These are phyloP conservation scores for Dipodomys stephensi DNA, from an alignment of 2,113 vertebrate genomes.

Conservation along the genomic window DNA sequence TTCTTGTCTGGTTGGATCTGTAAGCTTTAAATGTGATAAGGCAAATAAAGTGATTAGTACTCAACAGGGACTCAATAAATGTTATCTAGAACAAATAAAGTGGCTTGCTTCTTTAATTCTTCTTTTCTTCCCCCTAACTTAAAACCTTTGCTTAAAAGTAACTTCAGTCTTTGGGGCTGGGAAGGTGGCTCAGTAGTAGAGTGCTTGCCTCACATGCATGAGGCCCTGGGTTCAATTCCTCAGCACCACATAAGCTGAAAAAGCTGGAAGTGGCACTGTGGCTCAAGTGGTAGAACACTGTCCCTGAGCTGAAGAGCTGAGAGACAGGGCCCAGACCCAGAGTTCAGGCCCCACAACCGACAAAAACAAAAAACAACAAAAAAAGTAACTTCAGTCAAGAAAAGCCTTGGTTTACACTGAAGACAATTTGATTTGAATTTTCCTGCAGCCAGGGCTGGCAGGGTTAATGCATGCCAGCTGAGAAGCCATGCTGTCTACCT, in stretches of 20 bases:
- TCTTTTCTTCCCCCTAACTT: neutral
- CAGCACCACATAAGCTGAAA: too few relatives aligned
- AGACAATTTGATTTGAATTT: constrained; percentile 37
- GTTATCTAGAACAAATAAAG: neutral
- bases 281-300: too few relatives aligned
- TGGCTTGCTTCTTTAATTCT: neutral
- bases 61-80: neutral
- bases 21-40: constrained; percentile 10
- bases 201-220: too few relatives aligned
- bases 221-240: too few relatives aligned
- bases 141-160: constrained; percentile 59
- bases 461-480: constrained; percentile 51
- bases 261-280: too few relatives aligned
- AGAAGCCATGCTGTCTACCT: constrained; percentile 61
- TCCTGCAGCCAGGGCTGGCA: constrained; percentile 49
- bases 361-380: neutral
- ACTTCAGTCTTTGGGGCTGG: neutral
- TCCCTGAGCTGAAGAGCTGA: too few relatives aligned
- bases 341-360: too few relatives aligned
- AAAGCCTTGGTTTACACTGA: constrained; percentile 24
- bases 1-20: neutral
- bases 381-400: neutral
- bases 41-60: neutral
- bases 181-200: too few relatives aligned
- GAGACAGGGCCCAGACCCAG: too few relatives aligned